Evolutionary conservation across 2,888 invertebrate species (phyloP).

Genomic region (Melanchra persicariae): DNA sequence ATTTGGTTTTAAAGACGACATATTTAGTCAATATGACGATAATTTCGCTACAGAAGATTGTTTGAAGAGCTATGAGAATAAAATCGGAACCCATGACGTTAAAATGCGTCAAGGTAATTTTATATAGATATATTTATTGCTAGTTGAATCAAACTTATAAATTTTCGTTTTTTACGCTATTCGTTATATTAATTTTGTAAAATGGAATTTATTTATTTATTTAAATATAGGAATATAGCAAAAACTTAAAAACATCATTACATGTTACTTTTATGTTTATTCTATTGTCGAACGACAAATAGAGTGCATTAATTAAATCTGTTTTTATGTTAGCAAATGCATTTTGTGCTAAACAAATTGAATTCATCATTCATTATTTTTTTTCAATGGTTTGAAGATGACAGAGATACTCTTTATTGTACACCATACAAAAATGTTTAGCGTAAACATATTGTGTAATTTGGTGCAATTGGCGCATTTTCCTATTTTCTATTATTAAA

Average conservation of each 20-base stretch:
- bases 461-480: too few relatives aligned
- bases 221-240: neutral
- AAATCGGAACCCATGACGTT: constrained; percentile 33
- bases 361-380: neutral
- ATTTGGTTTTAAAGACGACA: constrained; percentile 67
- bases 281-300: neutral
- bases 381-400: neutral
- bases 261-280: neutral
- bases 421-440: too few relatives aligned
- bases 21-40: constrained; percentile 76
- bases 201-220: too few relatives aligned
- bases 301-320: neutral
- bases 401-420: neutral
- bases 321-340: neutral
- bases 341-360: neutral
- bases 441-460: too few relatives aligned
- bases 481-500: too few relatives aligned
- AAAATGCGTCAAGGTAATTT: constrained; percentile 48
- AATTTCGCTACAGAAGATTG: constrained; percentile 70
- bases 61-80: constrained; percentile 57
- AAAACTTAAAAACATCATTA: neutral
- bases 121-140: neutral
- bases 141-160: neutral
- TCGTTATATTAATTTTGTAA: neutral
- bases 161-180: neutral